Percentiles rank a stretch among this genome's conserved stretches.
Conservation (phyloP, 2,113 vertebrate genomes). For the Urocynchramus pylzowi region DNA sequence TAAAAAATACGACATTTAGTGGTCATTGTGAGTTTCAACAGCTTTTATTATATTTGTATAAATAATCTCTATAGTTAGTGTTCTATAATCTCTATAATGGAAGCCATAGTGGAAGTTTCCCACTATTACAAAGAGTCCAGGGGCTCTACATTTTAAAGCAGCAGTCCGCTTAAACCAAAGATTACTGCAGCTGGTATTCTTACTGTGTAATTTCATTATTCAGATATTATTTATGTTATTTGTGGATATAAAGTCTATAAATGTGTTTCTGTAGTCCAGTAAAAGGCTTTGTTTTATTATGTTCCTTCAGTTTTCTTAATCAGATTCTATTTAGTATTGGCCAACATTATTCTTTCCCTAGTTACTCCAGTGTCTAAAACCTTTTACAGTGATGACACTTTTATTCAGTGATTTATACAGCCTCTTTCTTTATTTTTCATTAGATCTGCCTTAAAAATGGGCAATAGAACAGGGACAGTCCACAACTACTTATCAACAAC, state of each 20-base stretch:
- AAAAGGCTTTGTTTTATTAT: background rate
- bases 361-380: background rate
- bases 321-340: background rate
- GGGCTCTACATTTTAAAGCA: background rate
- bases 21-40: background rate
- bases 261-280: background rate
- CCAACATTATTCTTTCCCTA: background rate
- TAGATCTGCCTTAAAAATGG: background rate
- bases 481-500: background rate
- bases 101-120: background rate
- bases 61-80: background rate
- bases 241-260: background rate
- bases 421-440: background rate
- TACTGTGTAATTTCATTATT: background rate
- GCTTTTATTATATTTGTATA: background rate
- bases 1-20: background rate
- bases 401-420: background rate
- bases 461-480: background rate
- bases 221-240: background rate
- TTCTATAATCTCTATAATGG: background rate
- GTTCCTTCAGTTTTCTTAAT: background rate
- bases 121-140: background rate
- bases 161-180: background rate
- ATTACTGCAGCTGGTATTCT: background rate
- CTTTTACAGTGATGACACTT: background rate